Conservation (phyloP, 1,140 invertebrate species). For the Phymastichus coffea region DNA sequence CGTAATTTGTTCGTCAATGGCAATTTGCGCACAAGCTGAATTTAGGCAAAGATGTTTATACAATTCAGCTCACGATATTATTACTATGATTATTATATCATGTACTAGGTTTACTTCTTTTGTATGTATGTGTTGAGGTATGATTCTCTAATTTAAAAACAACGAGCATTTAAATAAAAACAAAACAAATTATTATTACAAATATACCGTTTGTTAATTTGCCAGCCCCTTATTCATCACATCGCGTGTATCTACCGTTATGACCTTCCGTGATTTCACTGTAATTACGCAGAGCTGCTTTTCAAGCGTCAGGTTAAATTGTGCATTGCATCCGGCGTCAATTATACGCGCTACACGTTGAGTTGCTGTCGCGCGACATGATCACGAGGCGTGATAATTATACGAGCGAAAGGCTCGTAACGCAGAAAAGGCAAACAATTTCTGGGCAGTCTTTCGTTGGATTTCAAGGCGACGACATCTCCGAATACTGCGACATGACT, state of each 20-base stretch:
- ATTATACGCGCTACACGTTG: neutral
- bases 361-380: neutral
- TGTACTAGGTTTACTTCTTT: slow-evolving; percentile 32
- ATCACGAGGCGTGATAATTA: slow-evolving; percentile 5
- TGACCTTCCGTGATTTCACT: too few relatives aligned
- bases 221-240: neutral
- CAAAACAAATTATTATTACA: slow-evolving; percentile 14
- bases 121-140: slow-evolving; percentile 37
- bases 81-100: slow-evolving; percentile 7
- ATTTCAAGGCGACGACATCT: neutral
- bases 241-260: too few relatives aligned
- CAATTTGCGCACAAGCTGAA: slow-evolving; percentile 18
- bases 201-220: neutral
- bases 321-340: slow-evolving; percentile 6
- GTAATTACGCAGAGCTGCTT: too few relatives aligned
- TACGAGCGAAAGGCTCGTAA: too few relatives aligned
- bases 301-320: slow-evolving; percentile 14
- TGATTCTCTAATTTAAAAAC: slow-evolving; percentile 33
- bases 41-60: slow-evolving; percentile 13
- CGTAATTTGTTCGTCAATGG: slow-evolving; percentile 26
- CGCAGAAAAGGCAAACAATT: too few relatives aligned
- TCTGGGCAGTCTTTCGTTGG: neutral
- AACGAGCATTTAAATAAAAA: slow-evolving; percentile 3
- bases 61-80: slow-evolving; percentile 21
- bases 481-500: slow-evolving; percentile 37